Base-by-base conservation (phyloP, 2,113 vertebrate species). In the Archocentrus centrarchus region DNA sequence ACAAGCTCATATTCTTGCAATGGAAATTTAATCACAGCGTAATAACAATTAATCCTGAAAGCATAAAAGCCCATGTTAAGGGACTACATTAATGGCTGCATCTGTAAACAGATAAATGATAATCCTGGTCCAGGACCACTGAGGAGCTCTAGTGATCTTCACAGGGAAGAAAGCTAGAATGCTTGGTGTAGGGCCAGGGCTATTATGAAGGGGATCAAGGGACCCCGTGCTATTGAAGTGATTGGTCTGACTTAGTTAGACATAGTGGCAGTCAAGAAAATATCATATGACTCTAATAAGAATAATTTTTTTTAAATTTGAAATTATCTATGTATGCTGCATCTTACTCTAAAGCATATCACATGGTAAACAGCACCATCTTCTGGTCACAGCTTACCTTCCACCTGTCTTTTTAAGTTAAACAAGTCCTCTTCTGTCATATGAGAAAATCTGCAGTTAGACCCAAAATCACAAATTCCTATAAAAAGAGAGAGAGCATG, bases 371-470 rank as follows among this genome's bases (percentile, higher is more conserved):
- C 41, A 86, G 66, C 75, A 39, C 63, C 77, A 76, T 35, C 62
- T 3, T 63, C 75, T 83, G 59, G 55, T 61, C 22, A n/a, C 27
- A 83, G 32, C 90, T 93, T 75, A 99, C 98, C 97, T 82, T 98
- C 96, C 75, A 97, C 96, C 41, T 96, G 96, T 63, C 94, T 94
- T 77, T 94, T 96, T 79, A 99, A 91, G 80, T 95, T 91, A 78
- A 95, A 96, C 76, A 99, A 84, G 77, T 98, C 97, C 58, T 94
- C 93, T 81, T 97, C 97, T 0, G 97, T 97, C 97, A 99, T 97
- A 93, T 99, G 98, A 62, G 98, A 99, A 91, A 99, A 99, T 47
- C 97, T 95, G 93, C 98, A 99, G 93, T 96, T 97, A 62, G 94
- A 92, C 9, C 98, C 98, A 90, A 99, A 99, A 80, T 94, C 93